Base-by-base conservation (phyloP, 1,140 invertebrate species). In the Gryllus bimaculatus region DNA sequence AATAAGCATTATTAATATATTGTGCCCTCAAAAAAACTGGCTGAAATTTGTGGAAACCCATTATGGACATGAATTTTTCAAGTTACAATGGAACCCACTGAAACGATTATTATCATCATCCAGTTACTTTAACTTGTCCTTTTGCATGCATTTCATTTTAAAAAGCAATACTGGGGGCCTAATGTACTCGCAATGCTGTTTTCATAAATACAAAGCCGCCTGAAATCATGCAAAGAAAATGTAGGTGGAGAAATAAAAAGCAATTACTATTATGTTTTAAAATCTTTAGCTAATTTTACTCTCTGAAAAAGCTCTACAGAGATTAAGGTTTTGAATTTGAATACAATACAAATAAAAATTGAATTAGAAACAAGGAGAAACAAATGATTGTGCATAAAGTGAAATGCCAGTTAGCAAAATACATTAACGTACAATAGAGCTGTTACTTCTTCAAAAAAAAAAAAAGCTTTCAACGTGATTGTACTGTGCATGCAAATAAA, bases 51-150 rank as follows among this genome's bases (percentile, higher is more conserved):
- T 47, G 26, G 26, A 73, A 73, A 47, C 78, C 47, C 54, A 74
- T 15, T 12, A 77, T 21, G 48, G n/a, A 20, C 39, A n/a, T 77
- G 39, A 78, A 78, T 54, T 74, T n/a, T 78, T 78, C 18, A 48
- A 20, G n/a, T 13, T 78, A n/a, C 18, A 15, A 26, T 39, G 26
- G 26, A 39, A 39, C 26, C 26, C 26, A 39, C 12, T 18, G 18
- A 73, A 20, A 54, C 47, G 74, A 79, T 54, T 78, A 74, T 79
- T 66, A 78, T 80, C 74, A 80, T 80, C 73, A 81, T 76, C 66
- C 78, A 81, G 79, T 81, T 81, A 81, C 81, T 81, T 48, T 26
- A 81, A 81, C 79, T 81, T 81, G 79, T 80, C 79, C 79, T 79
- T 76, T 75, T 73, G 48, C 39, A 79, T 66, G 76, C 76, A 78